Evolutionary conservation across 2,888 invertebrate species (phyloP).

Genomic region (Tupiocoris notatus): DNA sequence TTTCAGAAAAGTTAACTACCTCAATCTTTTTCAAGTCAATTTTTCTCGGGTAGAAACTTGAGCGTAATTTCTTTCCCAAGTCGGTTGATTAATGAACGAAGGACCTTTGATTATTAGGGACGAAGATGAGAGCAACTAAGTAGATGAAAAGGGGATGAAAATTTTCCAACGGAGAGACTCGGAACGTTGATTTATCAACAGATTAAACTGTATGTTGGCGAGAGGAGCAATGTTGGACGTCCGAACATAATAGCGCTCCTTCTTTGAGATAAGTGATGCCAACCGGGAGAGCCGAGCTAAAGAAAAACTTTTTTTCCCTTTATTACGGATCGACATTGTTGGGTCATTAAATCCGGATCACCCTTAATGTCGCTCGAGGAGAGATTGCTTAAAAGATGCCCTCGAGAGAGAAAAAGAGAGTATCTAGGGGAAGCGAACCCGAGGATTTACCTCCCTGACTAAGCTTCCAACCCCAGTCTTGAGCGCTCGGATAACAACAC

Average conservation of each 20-base stretch:
- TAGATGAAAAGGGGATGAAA: constrained; percentile 33
- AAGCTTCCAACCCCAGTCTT: background rate
- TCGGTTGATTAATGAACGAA: constrained; percentile 6
- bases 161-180: background rate
- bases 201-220: constrained; percentile 38
- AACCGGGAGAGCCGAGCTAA: background rate
- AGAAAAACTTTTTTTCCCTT: constrained; percentile 26
- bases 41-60: no score
- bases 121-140: constrained; percentile 17
- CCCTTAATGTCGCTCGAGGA: constrained; percentile 35
- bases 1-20: no score
- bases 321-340: constrained; percentile 43
- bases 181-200: constrained; percentile 35
- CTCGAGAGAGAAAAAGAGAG: background rate
- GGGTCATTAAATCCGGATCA: constrained; percentile 44
- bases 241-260: constrained; percentile 15
- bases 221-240: constrained; percentile 17
- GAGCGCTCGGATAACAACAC: background rate
- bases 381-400: constrained; percentile 37
- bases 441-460: background rate
- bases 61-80: background rate
- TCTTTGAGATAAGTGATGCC: constrained; percentile 32
- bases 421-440: constrained; percentile 1
- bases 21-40: no score
- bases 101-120: constrained; percentile 21